phyloP scores from a whole-genome alignment of 2,113 vertebrate species.

The Oxygymnocypris stewartii region DNA sequence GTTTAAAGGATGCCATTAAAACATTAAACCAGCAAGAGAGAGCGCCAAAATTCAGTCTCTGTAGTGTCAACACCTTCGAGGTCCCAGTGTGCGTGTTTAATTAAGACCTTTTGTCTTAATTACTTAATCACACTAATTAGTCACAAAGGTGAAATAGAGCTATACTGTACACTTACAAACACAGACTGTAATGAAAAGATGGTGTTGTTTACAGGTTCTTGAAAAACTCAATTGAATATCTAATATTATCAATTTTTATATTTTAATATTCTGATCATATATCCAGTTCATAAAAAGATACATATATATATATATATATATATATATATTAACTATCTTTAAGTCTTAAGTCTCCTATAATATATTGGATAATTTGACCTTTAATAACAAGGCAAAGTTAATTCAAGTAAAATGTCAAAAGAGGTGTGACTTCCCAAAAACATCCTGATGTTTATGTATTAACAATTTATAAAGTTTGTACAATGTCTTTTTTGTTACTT shows the following conservation, averaged over 20 bases:
- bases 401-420: neutral
- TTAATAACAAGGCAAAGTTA: neutral
- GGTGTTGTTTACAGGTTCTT: neutral
- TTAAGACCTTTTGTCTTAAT: constrained; percentile 71
- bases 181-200: neutral
- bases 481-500: neutral
- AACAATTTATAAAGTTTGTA: neutral
- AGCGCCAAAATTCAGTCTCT: constrained; percentile 60
- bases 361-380: neutral
- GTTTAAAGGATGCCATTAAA: constrained; percentile 35
- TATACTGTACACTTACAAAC: constrained; percentile 43
- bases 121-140: constrained; percentile 79
- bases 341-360: neutral
- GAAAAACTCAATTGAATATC: neutral
- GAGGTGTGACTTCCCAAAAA: neutral
- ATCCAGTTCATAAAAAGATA: neutral
- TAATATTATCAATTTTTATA: neutral
- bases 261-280: neutral
- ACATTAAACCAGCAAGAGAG: constrained; percentile 58
- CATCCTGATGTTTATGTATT: neutral
- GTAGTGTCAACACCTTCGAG: constrained; percentile 59
- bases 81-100: constrained; percentile 70
- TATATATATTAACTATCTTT: neutral
- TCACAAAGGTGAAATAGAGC: constrained; percentile 66
- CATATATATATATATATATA: neutral